phyloP scores from a whole-genome alignment of 2,113 vertebrate genomes.

The Tupaia tana region DNA sequence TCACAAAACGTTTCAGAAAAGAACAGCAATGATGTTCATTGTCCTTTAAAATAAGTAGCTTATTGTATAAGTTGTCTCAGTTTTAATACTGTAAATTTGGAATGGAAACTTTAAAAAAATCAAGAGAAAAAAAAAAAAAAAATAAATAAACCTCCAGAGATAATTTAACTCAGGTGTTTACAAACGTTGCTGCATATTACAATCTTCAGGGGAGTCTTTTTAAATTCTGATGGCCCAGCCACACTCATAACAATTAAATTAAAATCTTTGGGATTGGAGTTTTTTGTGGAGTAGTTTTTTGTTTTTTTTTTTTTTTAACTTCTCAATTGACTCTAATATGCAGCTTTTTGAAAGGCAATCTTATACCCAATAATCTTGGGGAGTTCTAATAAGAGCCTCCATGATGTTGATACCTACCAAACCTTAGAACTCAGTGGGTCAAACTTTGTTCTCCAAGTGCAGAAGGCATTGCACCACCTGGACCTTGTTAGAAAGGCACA shows the following conservation, averaged over 20 bases:
- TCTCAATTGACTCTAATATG: not conserved
- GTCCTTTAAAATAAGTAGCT: conserved; percentile 9
- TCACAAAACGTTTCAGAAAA: not conserved
- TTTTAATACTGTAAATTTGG: not conserved
- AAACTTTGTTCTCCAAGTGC: not conserved
- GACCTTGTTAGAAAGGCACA: not conserved
- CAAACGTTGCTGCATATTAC: not conserved
- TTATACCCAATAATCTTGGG: not conserved
- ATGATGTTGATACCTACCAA: not conserved
- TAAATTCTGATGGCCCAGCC: not conserved
- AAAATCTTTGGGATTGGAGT: not conserved
- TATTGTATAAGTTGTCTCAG: not conserved
- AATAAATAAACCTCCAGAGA: not conserved
- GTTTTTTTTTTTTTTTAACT: not conserved
- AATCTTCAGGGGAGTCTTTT: not conserved
- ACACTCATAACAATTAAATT: not conserved
- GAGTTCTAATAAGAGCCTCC: not conserved
- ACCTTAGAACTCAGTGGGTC: not conserved
- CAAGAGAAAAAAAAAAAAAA: not conserved
- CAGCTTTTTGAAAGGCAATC: not conserved
- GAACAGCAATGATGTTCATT: not conserved
- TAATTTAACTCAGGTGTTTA: not conserved
- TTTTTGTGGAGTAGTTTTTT: no score
- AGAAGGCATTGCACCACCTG: no score
- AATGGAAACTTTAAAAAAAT: not conserved